phyloP scores from a whole-genome alignment of 2,113 vertebrate species.

The Sinocyclocheilus anshuiensis region DNA sequence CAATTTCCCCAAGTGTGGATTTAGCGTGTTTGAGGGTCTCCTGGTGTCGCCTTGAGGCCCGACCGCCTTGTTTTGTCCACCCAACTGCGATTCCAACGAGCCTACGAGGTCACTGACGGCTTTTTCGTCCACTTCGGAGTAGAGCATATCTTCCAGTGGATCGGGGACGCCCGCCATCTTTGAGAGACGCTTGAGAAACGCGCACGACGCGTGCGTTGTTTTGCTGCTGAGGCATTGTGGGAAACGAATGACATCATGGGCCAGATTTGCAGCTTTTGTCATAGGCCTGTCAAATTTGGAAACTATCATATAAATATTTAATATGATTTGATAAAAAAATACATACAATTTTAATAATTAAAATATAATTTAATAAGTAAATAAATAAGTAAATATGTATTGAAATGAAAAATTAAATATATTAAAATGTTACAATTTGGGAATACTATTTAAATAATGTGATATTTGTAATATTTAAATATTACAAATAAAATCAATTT shows the following conservation, averaged over 20 bases:
- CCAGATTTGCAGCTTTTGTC: neutral
- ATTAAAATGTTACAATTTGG: neutral
- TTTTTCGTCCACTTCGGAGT: constrained; percentile 89
- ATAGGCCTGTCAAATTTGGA: neutral
- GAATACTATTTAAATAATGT: neutral
- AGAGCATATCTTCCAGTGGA: constrained; percentile 89
- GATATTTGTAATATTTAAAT: neutral
- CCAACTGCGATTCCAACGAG: constrained; percentile 83
- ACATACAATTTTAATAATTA: neutral
- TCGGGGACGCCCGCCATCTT: constrained; percentile 87
- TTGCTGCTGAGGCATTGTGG: constrained; percentile 52
- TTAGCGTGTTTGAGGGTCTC: constrained; percentile 69
- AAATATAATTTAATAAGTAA: neutral
- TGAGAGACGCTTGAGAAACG: constrained; percentile 62
- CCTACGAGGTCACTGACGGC: constrained; percentile 86
- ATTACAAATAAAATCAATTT: too few species aligned
- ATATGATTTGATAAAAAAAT: neutral
- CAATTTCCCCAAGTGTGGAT: constrained; percentile 79
- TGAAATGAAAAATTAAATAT: neutral
- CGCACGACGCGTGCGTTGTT: constrained; percentile 54
- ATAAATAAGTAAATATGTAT: neutral
- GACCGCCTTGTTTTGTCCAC: constrained; percentile 67
- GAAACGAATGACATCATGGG: constrained; percentile 43
- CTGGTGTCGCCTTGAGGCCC: constrained; percentile 68
- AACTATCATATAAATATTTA: neutral